These are phyloP conservation scores for Salmo trutta DNA, from an alignment of 2,797 vertebrate species.

Conservation along the genomic window DNA sequence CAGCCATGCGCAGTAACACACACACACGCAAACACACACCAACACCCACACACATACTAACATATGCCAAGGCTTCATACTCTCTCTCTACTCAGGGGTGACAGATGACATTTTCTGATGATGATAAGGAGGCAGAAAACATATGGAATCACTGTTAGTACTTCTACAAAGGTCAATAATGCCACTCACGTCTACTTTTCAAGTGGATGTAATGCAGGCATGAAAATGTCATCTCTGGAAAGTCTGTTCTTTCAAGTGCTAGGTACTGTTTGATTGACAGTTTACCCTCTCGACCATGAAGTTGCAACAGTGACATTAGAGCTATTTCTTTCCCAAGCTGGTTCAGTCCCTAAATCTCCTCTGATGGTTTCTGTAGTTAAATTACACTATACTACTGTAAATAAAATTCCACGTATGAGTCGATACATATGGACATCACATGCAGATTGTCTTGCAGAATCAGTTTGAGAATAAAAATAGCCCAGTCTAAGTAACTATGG, in stretches of 20 bases:
- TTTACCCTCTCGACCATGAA: conserved; percentile 7
- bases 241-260: conserved; percentile 18
- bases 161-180: conserved; percentile 49
- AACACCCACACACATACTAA: background rate
- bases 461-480: background rate
- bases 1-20: background rate
- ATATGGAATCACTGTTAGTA: conserved; percentile 23
- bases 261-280: conserved; percentile 8
- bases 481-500: background rate
- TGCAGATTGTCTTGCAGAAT: background rate
- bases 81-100: background rate
- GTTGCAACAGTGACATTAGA: conserved; percentile 13
- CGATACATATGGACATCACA: background rate
- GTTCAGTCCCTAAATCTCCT: conserved; percentile 4
- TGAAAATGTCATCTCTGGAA: conserved; percentile 39
- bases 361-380: background rate
- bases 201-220: conserved; percentile 30
- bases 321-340: conserved; percentile 11
- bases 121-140: background rate
- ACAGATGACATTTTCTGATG: background rate
- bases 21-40: background rate
- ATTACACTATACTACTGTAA: too few species aligned
- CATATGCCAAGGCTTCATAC: background rate
- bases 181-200: conserved; percentile 32
- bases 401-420: background rate